Evolutionary conservation across 2,113 vertebrate species (phyloP), one percentile per base, ranked within the genome.

Genomic region (Phylloscopus trochiloides): DNA sequence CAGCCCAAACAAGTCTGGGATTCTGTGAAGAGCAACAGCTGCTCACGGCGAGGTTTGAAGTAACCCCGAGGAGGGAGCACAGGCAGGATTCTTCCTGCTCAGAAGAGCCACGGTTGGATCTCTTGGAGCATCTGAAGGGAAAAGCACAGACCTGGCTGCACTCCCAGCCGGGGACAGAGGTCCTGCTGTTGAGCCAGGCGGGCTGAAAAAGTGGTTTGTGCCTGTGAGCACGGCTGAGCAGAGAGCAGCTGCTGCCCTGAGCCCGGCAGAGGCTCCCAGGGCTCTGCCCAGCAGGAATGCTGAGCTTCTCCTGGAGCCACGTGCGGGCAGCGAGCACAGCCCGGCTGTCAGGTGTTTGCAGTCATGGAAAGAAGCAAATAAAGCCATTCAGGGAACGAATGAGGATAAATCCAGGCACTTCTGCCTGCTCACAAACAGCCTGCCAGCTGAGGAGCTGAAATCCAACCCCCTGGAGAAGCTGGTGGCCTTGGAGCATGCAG

Each of bases 351-450:
- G 83, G 26, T 77, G 74, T 36, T 21, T 70, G 82, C 50, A 2
- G 61, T 10, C 1, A 62, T 3, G 36, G 68, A 25, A 74, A 73
- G 19, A 12, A 25, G 66, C 57, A 92, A 94, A 92, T 65, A 68
- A 88, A 92, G 17, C 66, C 77, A 21, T 68, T 24, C 29, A 10
- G 2, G 9, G 73, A 59, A 78, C 40, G 67, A 78, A 88, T 34
- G 74, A 78, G 86, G 76, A 22, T 20, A 78, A 58, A 81, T 43
- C 7, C 40, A 40, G 47, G 52, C 52, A 5, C 42, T 50, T 6
- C 51, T 85, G 65, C 85, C 92, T 58, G 88, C n/a, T 45, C 73
- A 36, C 88, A 68, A 36, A n/a, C 55, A 90, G 63, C 55, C 88
- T 62, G 88, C 76, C 84, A 74, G 92, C 77, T 45, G 82, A 47